phyloP scores from a whole-genome alignment of 2,888 invertebrate species.

The Erpobdella octoculata region DNA sequence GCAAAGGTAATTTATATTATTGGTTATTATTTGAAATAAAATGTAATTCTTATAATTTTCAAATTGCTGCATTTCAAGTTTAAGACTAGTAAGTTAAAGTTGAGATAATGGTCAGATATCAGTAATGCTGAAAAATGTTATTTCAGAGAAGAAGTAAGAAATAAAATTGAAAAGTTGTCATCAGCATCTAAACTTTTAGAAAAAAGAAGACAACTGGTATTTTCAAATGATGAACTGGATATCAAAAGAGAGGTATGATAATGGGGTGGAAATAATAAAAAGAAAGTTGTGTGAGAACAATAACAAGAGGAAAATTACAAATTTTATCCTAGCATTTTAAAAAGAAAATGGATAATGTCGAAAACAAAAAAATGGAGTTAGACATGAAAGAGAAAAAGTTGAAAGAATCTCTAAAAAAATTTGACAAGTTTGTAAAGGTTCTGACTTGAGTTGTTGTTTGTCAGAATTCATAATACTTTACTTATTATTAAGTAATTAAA shows the following conservation, averaged over 20 bases:
- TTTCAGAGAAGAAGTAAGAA: neutral
- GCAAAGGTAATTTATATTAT: neutral
- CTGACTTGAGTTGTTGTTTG: neutral
- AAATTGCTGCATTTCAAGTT: neutral
- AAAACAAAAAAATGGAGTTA: neutral
- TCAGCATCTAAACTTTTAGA: neutral
- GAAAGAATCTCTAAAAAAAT: slow-evolving; percentile 51
- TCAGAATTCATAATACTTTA: neutral
- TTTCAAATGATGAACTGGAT: neutral
- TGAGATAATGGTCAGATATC: neutral
- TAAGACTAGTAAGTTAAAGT: neutral
- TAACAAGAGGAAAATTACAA: too few relatives aligned
- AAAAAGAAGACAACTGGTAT: neutral
- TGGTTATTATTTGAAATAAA: too few relatives aligned
- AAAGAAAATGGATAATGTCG: neutral
- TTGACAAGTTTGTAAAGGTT: slow-evolving; percentile 53
- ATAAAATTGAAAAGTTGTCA: neutral
- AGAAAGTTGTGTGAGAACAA: too few relatives aligned
- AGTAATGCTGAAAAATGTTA: neutral
- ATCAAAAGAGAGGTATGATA: neutral
- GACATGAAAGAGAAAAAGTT: slow-evolving; percentile 39
- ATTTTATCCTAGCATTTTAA: neutral
- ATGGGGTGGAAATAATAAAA: too few relatives aligned
- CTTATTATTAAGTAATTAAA: neutral
- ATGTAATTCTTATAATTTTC: too few relatives aligned